These are phyloP conservation scores for Diachasmimorpha longicaudata DNA, from an alignment of 1,140 invertebrate species.

Conservation along the genomic window DNA sequence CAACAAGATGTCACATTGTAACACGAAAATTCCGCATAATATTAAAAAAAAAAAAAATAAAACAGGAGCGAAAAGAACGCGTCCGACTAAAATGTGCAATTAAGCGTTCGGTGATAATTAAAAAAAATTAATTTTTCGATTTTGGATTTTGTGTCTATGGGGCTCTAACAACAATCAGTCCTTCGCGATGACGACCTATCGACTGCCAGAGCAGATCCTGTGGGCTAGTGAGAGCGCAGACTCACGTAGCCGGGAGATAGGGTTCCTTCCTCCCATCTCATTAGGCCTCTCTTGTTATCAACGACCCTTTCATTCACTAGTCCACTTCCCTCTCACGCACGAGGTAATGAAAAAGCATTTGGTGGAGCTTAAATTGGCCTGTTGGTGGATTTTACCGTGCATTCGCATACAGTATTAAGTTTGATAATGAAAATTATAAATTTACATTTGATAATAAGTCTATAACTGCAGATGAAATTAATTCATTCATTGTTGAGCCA, in stretches of 20 bases:
- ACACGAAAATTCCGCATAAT: background rate
- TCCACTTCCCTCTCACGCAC: background rate
- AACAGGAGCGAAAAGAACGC: background rate
- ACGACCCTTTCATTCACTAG: slow-evolving; percentile 12
- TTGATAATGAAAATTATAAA: too few relatives aligned
- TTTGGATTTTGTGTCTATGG: too few relatives aligned
- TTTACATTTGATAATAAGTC: too few relatives aligned
- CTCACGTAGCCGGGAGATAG: slow-evolving; percentile 24
- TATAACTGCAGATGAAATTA: too few relatives aligned
- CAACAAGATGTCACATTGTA: background rate
- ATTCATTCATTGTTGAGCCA: too few relatives aligned
- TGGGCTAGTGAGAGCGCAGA: slow-evolving; percentile 35
- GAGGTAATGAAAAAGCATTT: too few relatives aligned
- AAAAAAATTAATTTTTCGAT: too few relatives aligned
- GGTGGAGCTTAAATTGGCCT: too few relatives aligned
- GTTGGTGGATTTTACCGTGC: too few relatives aligned
- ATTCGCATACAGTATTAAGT: too few relatives aligned
- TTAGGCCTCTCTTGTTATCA: background rate
- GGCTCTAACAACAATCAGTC: background rate
- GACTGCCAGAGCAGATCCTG: slow-evolving; percentile 37
- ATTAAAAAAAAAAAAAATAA: background rate
- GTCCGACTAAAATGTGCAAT: too few relatives aligned
- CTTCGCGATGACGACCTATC: slow-evolving; percentile 35
- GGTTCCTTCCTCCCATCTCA: slow-evolving; percentile 5
- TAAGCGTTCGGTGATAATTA: too few relatives aligned